These are phyloP conservation scores for Cyprinus carpio DNA, from an alignment of 2,113 vertebrate species.

Conservation along the genomic window DNA sequence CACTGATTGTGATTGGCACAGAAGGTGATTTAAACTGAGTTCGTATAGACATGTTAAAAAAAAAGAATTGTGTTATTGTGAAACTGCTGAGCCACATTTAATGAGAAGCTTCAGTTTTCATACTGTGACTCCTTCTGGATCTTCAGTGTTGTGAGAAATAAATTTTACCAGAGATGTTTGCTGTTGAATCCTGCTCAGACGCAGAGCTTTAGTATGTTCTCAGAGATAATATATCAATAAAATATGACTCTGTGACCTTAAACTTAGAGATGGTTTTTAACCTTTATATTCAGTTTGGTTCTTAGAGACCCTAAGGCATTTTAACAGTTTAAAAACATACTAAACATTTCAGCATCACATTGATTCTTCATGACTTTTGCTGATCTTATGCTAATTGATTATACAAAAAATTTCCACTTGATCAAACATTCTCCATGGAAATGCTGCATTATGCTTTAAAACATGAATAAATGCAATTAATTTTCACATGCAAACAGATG, in stretches of 20 bases:
- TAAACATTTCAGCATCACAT: not conserved
- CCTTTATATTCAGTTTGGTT: not conserved
- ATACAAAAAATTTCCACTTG: not conserved
- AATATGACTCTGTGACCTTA: not conserved
- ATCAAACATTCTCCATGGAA: not conserved
- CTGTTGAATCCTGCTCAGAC: not conserved
- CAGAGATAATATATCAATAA: not conserved
- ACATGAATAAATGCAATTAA: not conserved
- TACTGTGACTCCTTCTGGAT: not conserved
- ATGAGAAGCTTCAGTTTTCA: conserved; percentile 34
- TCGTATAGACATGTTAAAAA: conserved; percentile 13
- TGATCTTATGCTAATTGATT: not conserved
- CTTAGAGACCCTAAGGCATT: not conserved
- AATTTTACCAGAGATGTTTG: not conserved
- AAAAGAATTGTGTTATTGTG: not conserved
- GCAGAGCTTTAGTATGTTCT: not conserved
- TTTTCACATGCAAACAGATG: not conserved
- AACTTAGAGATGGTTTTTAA: not conserved
- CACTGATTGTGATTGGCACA: conserved; percentile 65
- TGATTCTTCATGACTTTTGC: not conserved
- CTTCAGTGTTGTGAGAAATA: not conserved
- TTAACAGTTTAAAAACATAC: not conserved
- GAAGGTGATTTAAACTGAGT: conserved; percentile 43
- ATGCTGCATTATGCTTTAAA: not conserved
- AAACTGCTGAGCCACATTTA: conserved; percentile 18